Percentiles rank a stretch among this genome's conserved stretches.
Conservation (phyloP, 2,797 vertebrate species). For the Rhinichthys osculus region DNA sequence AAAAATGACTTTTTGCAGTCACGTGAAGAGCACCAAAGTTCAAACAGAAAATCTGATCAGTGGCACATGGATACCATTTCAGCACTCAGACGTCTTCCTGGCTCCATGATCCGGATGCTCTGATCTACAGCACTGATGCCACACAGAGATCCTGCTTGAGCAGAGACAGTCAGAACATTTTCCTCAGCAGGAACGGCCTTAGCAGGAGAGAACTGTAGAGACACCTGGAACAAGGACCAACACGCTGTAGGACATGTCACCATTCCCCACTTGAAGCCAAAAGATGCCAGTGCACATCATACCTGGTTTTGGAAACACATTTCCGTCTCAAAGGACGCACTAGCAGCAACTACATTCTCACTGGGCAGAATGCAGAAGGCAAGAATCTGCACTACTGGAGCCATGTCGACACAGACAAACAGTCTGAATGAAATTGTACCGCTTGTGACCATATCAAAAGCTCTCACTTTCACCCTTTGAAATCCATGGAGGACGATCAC, state of each 20-base stretch:
- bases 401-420: slow-evolving; percentile 59
- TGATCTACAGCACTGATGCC: background rate
- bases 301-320: slow-evolving; percentile 74
- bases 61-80: slow-evolving; percentile 65
- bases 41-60: too few species aligned
- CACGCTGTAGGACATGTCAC: rapidly evolving
- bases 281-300: slow-evolving; percentile 12
- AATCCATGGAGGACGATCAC: slow-evolving; percentile 32
- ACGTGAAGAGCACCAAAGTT: too few species aligned
- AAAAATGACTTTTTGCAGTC: too few species aligned
- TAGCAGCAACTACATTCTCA: slow-evolving; percentile 66
- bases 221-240: slow-evolving; percentile 73
- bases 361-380: slow-evolving; percentile 70
- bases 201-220: slow-evolving; percentile 73
- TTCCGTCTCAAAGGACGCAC: slow-evolving; percentile 63
- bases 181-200: slow-evolving; percentile 77
- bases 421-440: slow-evolving; percentile 66
- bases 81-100: background rate
- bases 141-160: slow-evolving; percentile 81
- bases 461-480: slow-evolving; percentile 19
- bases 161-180: slow-evolving; percentile 67
- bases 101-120: background rate
- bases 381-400: slow-evolving; percentile 71
- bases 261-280: background rate
- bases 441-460: slow-evolving; percentile 59